Evolutionary conservation across 2,797 vertebrate species (phyloP).

Genomic region (Diceros bicornis): DNA sequence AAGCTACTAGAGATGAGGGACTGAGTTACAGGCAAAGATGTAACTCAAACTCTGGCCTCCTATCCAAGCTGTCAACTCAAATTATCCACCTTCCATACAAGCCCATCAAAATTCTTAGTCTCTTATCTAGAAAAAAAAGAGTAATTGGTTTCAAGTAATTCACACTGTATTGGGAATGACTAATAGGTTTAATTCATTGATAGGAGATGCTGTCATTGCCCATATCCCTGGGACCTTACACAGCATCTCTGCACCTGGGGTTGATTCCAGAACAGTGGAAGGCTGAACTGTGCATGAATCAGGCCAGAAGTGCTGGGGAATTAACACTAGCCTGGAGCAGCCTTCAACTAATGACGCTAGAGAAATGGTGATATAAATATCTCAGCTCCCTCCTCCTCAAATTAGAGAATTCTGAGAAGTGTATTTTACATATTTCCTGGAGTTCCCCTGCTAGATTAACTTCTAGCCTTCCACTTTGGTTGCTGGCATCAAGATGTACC

Average conservation of each 20-base stretch:
- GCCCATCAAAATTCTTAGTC: background rate
- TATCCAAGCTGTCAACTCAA: background rate
- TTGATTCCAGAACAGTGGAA: background rate
- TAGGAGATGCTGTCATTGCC: background rate
- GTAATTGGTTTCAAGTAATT: background rate
- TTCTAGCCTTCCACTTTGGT: background rate
- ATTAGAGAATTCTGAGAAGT: background rate
- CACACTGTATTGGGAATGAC: background rate
- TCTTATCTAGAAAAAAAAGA: background rate
- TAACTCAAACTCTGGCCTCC: background rate
- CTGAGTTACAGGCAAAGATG: background rate
- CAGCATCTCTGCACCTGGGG: background rate
- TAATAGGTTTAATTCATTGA: background rate
- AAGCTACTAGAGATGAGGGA: background rate
- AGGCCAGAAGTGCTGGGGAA: background rate
- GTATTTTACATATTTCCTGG: background rate
- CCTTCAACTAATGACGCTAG: background rate
- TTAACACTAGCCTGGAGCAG: background rate
- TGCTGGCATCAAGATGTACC: background rate
- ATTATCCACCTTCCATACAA: background rate
- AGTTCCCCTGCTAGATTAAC: background rate
- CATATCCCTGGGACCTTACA: background rate
- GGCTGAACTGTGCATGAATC: background rate
- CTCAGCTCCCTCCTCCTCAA: background rate
- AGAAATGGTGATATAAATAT: background rate